phyloP scores from a whole-genome alignment of 2,888 invertebrate genomes.

The Rhingia campestris region DNA sequence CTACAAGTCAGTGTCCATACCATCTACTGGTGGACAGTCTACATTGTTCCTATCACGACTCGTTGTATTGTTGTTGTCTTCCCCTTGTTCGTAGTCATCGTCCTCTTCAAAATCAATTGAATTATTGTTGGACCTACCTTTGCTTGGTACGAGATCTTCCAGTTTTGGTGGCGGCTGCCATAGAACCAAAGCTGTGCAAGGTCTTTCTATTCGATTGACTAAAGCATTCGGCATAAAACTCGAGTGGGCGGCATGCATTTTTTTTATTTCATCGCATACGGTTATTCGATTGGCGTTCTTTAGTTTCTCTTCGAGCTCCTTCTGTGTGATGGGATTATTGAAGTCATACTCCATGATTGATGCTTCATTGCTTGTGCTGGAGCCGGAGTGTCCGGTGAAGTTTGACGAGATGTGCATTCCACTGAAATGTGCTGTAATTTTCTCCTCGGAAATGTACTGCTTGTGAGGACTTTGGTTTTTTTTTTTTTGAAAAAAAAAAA shows the following conservation, averaged over 20 bases:
- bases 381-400: conserved; percentile 76
- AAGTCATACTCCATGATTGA: conserved; percentile 59
- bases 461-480: conserved; percentile 85
- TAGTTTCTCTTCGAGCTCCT: conserved; percentile 81
- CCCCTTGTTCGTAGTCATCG: conserved; percentile 12
- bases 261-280: conserved; percentile 89
- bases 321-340: conserved; percentile 77
- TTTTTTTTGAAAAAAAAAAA: conserved; percentile 66
- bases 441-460: conserved; percentile 92
- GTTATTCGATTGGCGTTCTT: conserved; percentile 84
- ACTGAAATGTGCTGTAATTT: conserved; percentile 91
- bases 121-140: background rate
- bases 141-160: conserved; percentile 62
- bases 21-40: conserved; percentile 31
- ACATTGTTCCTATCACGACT: conserved; percentile 32
- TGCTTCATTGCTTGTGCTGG: conserved; percentile 14
- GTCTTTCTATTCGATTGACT: conserved; percentile 87
- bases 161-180: conserved; percentile 89
- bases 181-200: conserved; percentile 90
- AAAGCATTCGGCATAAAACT: conserved; percentile 87
- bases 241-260: conserved; percentile 84
- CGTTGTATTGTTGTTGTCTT: conserved; percentile 52
- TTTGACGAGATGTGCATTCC: conserved; percentile 88
- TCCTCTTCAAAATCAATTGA: conserved; percentile 37
- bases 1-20: conserved; percentile 72